Evolutionary conservation across 2,797 vertebrate genomes (phyloP), one percentile per base, ranked within the genome.

Genomic region (Carduelis carduelis): DNA sequence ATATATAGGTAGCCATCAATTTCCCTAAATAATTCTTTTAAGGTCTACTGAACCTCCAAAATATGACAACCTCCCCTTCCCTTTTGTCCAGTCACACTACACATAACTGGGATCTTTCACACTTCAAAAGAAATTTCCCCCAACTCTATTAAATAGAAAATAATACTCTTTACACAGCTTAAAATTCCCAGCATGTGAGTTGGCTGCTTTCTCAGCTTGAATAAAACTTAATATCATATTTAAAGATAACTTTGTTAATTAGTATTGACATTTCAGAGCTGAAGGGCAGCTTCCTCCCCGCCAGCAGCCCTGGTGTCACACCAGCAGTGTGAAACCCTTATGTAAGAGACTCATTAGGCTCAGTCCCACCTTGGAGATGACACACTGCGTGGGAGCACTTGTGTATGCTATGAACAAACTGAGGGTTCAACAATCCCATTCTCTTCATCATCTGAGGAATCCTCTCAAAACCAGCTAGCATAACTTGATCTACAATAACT

Each of bases 181-280:
- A 57, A 35, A 76, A 91, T 60, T 82, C 60, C 46, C 71, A 93
- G 63, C n/a, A 47, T 49, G 64, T 0, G 2, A 72, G 41, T 17
- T 83, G 64, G 39, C 65, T 69, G 52, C 28, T 55, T 91, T 68
- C 76, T 89, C 21, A 9, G 43, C 63, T 55, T 16, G 35, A 89
- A 63, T 61, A 87, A 87, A 94, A 86, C 23, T 60, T 68, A 57
- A 3, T n/a, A 53, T 75, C 50, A 75, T 70, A 83, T 63, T 94
- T 83, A 87, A 92, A 81, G 82, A 47, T 30, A 83, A 81, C 37
- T 92, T 56, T 32, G 12, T 59, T 92, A 94, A 96, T 88, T 91
- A 89, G 47, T 55, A 82, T 32, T 93, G 89, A 77, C 72, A 92
- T 87, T 87, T 90, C 64, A 37, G 59, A 89, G 57, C 14, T 3